Percentiles rank a stretch among this genome's conserved stretches.
phyloP scores from a whole-genome alignment of 2,888 invertebrate species.

The Mesorhabditis spiculigera region DNA sequence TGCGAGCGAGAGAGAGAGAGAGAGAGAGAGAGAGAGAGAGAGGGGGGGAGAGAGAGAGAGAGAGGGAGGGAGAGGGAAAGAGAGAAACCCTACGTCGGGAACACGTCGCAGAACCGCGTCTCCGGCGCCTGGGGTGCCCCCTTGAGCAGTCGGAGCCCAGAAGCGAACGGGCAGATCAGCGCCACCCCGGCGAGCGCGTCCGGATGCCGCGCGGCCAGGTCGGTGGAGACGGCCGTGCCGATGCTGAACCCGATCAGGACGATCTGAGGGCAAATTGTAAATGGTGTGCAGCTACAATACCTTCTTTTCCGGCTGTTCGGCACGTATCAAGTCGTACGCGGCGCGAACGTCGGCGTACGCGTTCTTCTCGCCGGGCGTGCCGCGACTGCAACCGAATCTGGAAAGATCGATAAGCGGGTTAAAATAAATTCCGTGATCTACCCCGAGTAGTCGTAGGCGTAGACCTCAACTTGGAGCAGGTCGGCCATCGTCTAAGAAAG shows the following conservation, averaged over 20 bases:
- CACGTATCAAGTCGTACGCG: constrained; percentile 36
- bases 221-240: constrained; percentile 45
- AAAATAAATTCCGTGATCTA: neutral
- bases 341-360: constrained; percentile 43
- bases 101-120: constrained; percentile 33
- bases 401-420: neutral
- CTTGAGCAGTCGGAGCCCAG: constrained; percentile 35
- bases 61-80: too few species aligned
- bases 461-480: constrained; percentile 33
- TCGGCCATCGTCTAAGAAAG: constrained; percentile 20
- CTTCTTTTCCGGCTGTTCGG: constrained; percentile 27
- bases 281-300: constrained; percentile 11
- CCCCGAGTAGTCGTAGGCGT: constrained; percentile 47
- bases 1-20: too few species aligned
- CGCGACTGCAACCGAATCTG: constrained; percentile 44
- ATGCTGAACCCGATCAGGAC: constrained; percentile 46
- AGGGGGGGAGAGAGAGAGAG: too few species aligned
- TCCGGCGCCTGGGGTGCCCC: constrained; percentile 20
- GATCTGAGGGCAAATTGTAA: constrained; percentile 25
- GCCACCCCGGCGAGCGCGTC: constrained; percentile 35
- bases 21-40: too few species aligned
- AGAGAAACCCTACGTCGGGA: constrained; percentile 27
- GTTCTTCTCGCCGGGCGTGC: constrained; percentile 40
- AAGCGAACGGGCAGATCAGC: constrained; percentile 46
- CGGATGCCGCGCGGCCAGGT: constrained; percentile 36